Evolutionary conservation across 92 coral and sea anemone genomes (phyloP).

Genomic region (Plumapathes pennacea): DNA sequence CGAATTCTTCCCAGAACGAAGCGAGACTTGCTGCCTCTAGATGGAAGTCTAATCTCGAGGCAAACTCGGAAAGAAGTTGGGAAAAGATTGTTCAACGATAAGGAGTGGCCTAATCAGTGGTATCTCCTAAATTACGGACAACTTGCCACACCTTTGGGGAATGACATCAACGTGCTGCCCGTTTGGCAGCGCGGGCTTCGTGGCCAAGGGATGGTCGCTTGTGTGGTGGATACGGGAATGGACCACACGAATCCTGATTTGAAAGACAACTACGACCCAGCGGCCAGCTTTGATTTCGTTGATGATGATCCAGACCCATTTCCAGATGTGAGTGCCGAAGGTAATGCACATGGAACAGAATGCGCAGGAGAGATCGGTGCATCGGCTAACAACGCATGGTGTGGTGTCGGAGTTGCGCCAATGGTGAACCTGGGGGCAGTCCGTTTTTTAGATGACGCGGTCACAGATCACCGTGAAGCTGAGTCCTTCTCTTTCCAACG

Average conservation of each 20-base stretch:
- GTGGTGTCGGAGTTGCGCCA: slow-evolving; percentile 67
- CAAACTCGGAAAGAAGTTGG: slow-evolving; percentile 14
- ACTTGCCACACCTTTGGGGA: slow-evolving; percentile 29
- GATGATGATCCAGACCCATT: slow-evolving; percentile 55
- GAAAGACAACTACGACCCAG: slow-evolving; percentile 52
- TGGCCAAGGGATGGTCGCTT: slow-evolving; percentile 25
- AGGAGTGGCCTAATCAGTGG: slow-evolving; percentile 65
- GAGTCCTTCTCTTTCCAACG: slow-evolving; percentile 31
- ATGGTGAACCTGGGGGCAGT: slow-evolving; percentile 53
- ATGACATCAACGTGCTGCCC: slow-evolving; percentile 24
- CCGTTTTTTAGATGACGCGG: slow-evolving; percentile 52
- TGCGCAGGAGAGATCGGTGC: slow-evolving; percentile 66
- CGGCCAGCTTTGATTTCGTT: slow-evolving; percentile 40
- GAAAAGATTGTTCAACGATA: slow-evolving; percentile 61
- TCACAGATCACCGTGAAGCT: slow-evolving; percentile 44
- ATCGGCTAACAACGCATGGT: slow-evolving; percentile 29
- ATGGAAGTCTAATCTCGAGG: slow-evolving; percentile 9
- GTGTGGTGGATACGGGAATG: slow-evolving; percentile 50
- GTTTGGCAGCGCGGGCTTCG: slow-evolving; percentile 32
- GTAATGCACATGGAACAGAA: slow-evolving; percentile 59
- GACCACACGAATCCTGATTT: slow-evolving; percentile 68
- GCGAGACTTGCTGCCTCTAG: slow-evolving; percentile 46
- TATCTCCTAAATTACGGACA: slow-evolving; percentile 63
- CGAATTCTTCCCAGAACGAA: slow-evolving; percentile 66
- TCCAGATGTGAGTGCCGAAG: slow-evolving; percentile 22